Evolutionary conservation across 2,888 invertebrate genomes (phyloP).

Genomic region (Alloplasta piceator): DNA sequence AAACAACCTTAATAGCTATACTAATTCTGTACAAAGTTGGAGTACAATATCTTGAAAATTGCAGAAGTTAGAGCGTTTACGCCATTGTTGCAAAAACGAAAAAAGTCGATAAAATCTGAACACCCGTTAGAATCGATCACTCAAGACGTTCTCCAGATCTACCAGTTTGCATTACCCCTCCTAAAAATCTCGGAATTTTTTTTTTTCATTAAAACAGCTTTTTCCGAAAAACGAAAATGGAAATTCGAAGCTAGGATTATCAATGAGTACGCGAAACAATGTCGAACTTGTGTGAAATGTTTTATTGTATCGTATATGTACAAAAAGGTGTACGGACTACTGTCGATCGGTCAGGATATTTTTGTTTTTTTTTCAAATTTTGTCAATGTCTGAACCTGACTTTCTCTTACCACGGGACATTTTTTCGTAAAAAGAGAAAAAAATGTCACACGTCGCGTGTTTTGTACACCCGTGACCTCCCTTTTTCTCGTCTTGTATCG

Average conservation of each 20-base stretch:
- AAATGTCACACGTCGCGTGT: conserved; percentile 54
- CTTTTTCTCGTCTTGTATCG: conserved; percentile 69
- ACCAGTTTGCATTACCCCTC: too few relatives aligned
- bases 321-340: conserved; percentile 83
- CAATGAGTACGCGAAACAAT: conserved; percentile 30
- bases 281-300: conserved; percentile 78
- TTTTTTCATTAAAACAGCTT: too few relatives aligned
- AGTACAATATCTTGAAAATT: too few relatives aligned
- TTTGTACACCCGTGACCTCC: conserved; percentile 73
- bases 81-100: too few relatives aligned
- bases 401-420: conserved; percentile 40
- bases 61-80: too few relatives aligned
- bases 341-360: conserved; percentile 75
- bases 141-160: too few relatives aligned
- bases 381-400: conserved; percentile 49
- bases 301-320: conserved; percentile 83
- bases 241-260: not conserved
- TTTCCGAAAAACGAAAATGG: too few relatives aligned
- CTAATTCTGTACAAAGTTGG: too few relatives aligned
- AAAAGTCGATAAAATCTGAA: too few relatives aligned
- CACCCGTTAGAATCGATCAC: too few relatives aligned
- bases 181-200: too few relatives aligned
- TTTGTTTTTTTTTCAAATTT: conserved; percentile 65
- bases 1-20: too few relatives aligned
- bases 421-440: conserved; percentile 49